Evolutionary conservation across 2,113 vertebrate genomes (phyloP).

Genomic region (Dendropsophus ebraccatus): DNA sequence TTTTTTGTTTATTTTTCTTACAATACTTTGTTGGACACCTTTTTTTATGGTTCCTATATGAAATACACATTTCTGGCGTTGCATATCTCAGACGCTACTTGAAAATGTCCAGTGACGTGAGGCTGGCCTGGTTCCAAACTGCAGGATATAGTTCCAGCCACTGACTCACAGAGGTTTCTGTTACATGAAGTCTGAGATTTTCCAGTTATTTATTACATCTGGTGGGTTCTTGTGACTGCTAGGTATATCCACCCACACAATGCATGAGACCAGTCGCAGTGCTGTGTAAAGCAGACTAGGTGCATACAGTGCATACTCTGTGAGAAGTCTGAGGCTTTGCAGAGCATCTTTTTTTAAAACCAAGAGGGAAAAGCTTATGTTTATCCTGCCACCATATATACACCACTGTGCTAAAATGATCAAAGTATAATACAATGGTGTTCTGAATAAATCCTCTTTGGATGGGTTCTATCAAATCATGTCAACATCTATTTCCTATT

Average conservation of each 20-base stretch:
- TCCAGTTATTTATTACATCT: constrained; percentile 59
- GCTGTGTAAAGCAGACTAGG: constrained; percentile 21
- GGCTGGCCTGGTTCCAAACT: constrained; percentile 48
- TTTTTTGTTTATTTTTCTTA: neutral
- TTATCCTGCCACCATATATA: neutral
- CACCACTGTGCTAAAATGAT: neutral
- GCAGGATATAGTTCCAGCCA: constrained; percentile 57
- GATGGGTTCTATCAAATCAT: neutral
- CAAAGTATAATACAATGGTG: neutral
- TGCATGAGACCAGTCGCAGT: constrained; percentile 19
- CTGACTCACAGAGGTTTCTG: constrained; percentile 59
- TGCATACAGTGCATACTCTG: neutral
- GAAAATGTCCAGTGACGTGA: constrained; percentile 58
- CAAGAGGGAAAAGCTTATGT: neutral
- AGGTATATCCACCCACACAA: constrained; percentile 57
- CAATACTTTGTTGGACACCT: constrained; percentile 10
- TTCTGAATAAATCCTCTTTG: constrained; percentile 24
- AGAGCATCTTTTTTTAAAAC: neutral
- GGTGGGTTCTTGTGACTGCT: constrained; percentile 50
- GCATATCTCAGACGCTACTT: constrained; percentile 39
- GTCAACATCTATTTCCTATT: neutral
- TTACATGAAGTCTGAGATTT: constrained; percentile 59
- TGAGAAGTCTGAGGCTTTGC: constrained; percentile 22
- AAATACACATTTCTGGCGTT: constrained; percentile 40
- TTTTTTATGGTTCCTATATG: constrained; percentile 7